Percentiles rank a stretch among this genome's conserved stretches.
These are phyloP conservation scores for Cheilosia vernalis DNA, from an alignment of 2,888 invertebrate species.

Conservation along the genomic window DNA sequence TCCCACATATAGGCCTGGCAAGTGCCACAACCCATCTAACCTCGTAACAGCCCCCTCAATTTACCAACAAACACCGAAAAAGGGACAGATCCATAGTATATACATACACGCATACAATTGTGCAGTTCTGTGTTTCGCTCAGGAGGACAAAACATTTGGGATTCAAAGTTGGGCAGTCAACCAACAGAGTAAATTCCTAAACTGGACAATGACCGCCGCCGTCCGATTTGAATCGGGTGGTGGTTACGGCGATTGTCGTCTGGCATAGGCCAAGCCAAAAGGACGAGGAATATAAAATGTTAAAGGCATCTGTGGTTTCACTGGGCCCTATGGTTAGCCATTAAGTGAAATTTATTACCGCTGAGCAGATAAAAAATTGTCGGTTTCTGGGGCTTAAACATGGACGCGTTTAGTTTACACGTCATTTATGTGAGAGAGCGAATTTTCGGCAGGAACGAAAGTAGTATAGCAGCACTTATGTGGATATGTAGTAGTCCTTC, in stretches of 20 bases:
- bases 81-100: not conserved
- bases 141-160: slow-evolving; percentile 39
- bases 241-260: not conserved
- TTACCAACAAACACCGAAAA: slow-evolving; percentile 19
- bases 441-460: slow-evolving; percentile 18
- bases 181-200: slow-evolving; percentile 10
- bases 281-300: slow-evolving; percentile 11
- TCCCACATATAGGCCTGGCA: slow-evolving; percentile 29
- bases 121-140: slow-evolving; percentile 3
- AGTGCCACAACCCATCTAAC: slow-evolving; percentile 7
- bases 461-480: slow-evolving; percentile 11
- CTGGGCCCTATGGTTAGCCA: slow-evolving; percentile 59
- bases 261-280: not conserved
- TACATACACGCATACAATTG: slow-evolving; percentile 17
- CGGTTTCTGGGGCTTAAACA: slow-evolving; percentile 50
- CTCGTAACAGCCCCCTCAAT: not conserved
- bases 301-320: slow-evolving; percentile 64
- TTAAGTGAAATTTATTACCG: slow-evolving; percentile 70
- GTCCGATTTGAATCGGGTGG: slow-evolving; percentile 1
- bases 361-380: slow-evolving; percentile 66
- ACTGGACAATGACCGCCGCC: slow-evolving; percentile 27
- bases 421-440: slow-evolving; percentile 36
- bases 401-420: slow-evolving; percentile 65
- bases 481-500: not conserved
- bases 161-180: slow-evolving; percentile 34